phyloP scores from a whole-genome alignment of 2,113 vertebrate genomes.

The Petroica traversi region DNA sequence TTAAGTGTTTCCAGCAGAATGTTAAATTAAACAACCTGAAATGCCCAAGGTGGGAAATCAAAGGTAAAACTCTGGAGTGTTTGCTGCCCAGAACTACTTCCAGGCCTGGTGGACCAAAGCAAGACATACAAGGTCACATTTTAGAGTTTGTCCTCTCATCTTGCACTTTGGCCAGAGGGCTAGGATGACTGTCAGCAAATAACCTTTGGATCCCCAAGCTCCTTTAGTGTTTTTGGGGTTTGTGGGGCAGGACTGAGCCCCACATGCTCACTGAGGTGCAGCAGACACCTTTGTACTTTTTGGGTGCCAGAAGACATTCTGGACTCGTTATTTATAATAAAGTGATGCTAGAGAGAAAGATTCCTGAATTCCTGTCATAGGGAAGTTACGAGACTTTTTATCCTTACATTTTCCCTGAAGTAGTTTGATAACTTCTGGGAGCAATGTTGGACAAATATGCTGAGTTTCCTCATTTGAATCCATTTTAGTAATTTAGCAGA shows the following conservation, averaged over 20 bases:
- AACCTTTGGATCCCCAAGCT: not conserved
- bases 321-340: not conserved
- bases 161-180: not conserved
- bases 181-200: not conserved
- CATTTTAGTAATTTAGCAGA: not conserved
- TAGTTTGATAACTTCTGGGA: not conserved
- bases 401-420: not conserved
- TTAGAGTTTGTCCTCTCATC: not conserved
- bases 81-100: not conserved
- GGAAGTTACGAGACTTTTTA: not conserved
- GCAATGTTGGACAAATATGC: not conserved
- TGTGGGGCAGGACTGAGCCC: not conserved
- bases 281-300: not conserved
- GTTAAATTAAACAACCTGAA: not conserved
- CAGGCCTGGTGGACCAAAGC: not conserved
- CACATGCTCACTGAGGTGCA: not conserved
- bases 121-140: not conserved
- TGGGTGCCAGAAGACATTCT: not conserved
- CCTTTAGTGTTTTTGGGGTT: not conserved
- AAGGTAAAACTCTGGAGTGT: fast-evolving
- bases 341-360: not conserved
- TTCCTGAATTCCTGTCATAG: not conserved
- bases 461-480: not conserved
- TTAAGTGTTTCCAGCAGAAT: not conserved
- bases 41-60: not conserved